These are phyloP conservation scores for Nemapogon koenigi DNA, from an alignment of 2,888 invertebrate genomes.

Conservation along the genomic window DNA sequence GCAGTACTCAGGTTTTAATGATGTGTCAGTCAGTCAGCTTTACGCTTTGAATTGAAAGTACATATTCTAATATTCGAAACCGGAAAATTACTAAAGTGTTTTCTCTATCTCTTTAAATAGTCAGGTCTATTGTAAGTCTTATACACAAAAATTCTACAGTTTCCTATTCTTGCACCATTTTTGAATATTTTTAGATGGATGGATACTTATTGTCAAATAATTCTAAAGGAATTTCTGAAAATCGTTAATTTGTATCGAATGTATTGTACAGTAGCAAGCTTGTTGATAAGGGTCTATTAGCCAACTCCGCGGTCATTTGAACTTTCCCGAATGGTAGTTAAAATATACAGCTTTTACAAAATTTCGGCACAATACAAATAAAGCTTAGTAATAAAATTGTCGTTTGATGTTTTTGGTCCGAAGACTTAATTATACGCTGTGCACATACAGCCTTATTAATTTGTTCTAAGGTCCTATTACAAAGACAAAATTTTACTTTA, in stretches of 20 bases:
- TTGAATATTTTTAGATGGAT: no score
- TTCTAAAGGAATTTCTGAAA: no score
- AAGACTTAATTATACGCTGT: slow-evolving; percentile 1
- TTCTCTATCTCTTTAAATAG: no score
- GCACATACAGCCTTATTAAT: not conserved
- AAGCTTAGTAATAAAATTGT: slow-evolving; percentile 1
- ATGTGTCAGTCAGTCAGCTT: no score
- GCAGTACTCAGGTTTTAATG: no score
- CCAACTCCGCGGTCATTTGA: not conserved
- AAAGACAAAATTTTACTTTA: not conserved
- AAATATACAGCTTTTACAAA: not conserved
- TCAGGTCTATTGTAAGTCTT: no score
- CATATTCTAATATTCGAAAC: no score
- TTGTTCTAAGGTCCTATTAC: not conserved
- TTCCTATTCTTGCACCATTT: no score
- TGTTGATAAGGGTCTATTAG: not conserved
- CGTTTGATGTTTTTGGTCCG: slow-evolving; percentile 5
- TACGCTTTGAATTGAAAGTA: no score
- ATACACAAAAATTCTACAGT: no score
- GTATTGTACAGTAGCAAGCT: not conserved
- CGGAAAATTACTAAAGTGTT: no score
- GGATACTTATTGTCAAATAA: no score
- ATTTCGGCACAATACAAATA: not conserved
- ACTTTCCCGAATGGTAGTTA: not conserved
- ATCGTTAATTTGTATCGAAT: not conserved